Conservation (phyloP, 2,888 invertebrate genomes). For the Pheosia gnoma region DNA sequence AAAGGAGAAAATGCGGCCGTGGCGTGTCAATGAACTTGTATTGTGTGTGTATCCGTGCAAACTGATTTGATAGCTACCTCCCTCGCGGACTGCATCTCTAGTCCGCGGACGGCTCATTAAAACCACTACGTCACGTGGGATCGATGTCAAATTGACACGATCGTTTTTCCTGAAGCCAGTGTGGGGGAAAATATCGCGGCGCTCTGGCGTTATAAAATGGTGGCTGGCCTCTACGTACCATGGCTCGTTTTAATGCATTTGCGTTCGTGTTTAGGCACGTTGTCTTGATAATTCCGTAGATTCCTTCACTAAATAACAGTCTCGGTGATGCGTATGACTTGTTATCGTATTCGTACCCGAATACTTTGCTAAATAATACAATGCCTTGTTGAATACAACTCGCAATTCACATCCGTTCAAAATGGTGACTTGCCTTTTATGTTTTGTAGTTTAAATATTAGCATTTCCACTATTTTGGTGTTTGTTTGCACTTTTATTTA, state of each 20-base stretch:
- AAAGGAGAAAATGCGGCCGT: slow-evolving; percentile 84
- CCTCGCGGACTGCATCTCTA: slow-evolving; percentile 86
- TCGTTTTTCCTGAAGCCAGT: slow-evolving; percentile 83
- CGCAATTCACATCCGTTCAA: slow-evolving; percentile 82
- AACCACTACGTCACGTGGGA: slow-evolving; percentile 89
- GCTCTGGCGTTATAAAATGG: slow-evolving; percentile 84
- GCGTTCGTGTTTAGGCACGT: slow-evolving; percentile 56
- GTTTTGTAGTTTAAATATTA: slow-evolving; percentile 37
- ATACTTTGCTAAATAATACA: slow-evolving; percentile 56
- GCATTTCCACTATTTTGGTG: slow-evolving; percentile 30
- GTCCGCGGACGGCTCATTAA: slow-evolving; percentile 87
- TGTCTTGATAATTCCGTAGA: slow-evolving; percentile 43
- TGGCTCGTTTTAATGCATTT: slow-evolving; percentile 70
- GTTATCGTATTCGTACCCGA: slow-evolving; percentile 55
- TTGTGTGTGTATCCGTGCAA: slow-evolving; percentile 85
- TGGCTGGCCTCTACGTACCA: slow-evolving; percentile 77
- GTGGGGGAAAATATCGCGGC: slow-evolving; percentile 80
- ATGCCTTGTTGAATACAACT: slow-evolving; percentile 77
- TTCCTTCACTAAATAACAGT: slow-evolving; percentile 54
- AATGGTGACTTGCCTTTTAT: slow-evolving; percentile 85
- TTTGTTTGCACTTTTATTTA: slow-evolving; percentile 12
- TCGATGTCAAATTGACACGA: slow-evolving; percentile 87
- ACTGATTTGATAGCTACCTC: slow-evolving; percentile 86
- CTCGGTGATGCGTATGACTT: slow-evolving; percentile 48
- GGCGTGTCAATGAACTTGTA: slow-evolving; percentile 85